phyloP scores from a whole-genome alignment of 2,113 vertebrate species.

The Hemibagrus wyckioides region DNA sequence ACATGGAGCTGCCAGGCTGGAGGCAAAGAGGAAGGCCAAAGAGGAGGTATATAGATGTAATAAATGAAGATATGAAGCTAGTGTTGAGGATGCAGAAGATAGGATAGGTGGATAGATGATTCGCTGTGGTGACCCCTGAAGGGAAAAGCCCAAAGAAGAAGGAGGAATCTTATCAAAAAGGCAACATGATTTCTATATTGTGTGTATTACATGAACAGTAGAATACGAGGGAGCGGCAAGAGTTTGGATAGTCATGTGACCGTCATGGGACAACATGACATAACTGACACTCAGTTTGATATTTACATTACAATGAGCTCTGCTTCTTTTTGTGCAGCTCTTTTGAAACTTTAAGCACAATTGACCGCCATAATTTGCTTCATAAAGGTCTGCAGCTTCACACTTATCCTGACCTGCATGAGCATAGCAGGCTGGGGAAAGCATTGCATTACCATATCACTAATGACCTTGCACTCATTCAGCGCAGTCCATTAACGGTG shows the following conservation, averaged over 20 bases:
- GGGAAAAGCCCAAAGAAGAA: too few species aligned
- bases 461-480: constrained; percentile 11
- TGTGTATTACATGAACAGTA: background rate
- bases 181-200: background rate
- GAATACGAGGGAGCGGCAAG: background rate
- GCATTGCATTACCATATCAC: background rate
- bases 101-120: too few species aligned
- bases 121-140: too few species aligned
- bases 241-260: background rate
- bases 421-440: background rate
- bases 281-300: background rate
- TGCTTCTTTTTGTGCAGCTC: background rate
- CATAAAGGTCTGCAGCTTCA: background rate
- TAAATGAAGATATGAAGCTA: too few species aligned
- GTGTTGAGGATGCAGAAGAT: too few species aligned
- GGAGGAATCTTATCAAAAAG: background rate
- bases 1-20: too few species aligned
- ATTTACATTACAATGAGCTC: constrained; percentile 32
- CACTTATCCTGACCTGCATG: background rate
- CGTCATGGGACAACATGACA: background rate
- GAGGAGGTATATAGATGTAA: too few species aligned
- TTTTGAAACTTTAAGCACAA: constrained; percentile 5
- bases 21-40: too few species aligned
- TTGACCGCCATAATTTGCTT: background rate
- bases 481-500: background rate